Base-by-base conservation (phyloP, 2,797 vertebrate genomes). In the Rhinogobio ventralis region DNA sequence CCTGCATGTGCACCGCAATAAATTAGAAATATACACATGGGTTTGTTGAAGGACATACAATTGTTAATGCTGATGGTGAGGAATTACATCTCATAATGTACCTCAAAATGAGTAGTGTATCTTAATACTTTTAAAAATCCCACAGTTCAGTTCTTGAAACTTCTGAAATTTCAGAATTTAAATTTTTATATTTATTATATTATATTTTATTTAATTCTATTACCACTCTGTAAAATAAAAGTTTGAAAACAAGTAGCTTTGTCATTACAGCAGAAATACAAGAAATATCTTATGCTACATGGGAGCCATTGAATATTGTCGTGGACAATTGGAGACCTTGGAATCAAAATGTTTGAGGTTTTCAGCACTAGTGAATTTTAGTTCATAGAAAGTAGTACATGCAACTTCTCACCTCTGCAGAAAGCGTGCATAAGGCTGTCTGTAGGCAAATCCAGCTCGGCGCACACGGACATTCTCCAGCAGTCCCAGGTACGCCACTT, bases 391-490 rank as follows among this genome's bases (percentile, higher is more conserved):
- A 42, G 39, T 51, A 13, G 39, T 49, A 46, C 5, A 15, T 0
- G 10, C 0, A 1, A 11, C 13, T 19, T 1, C 87, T 86, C 90
- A 99, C 97, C 97, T 94, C 91, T 96, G 96, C 84, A 99, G 91
- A 91, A 99, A 98, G 67, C 97, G 96, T 5, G 93, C 83, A 53
- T 98, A 99, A 1, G 93, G 96, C 91, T 98, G 97, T 80, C 97
- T 93, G 93, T 96, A 98, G 86, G 97, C 97, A 0, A 99, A 99
- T 42, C 97, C 97, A 0, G 97, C 97, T 49, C 97, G 93, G 10
- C 97, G 95, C 30, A 99, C 97, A 4, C 95, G 94, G 81, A 99
- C 96, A 0, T 99, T 99, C 95, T 99, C 97, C 92, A 99, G 91
- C 64, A 99, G 93, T n/a, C 97, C 97, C 77, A 98, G 93, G 92